These are phyloP conservation scores for Oxyteleia sp. DNA, from an alignment of 2,888 invertebrate species.

Conservation along the genomic window DNA sequence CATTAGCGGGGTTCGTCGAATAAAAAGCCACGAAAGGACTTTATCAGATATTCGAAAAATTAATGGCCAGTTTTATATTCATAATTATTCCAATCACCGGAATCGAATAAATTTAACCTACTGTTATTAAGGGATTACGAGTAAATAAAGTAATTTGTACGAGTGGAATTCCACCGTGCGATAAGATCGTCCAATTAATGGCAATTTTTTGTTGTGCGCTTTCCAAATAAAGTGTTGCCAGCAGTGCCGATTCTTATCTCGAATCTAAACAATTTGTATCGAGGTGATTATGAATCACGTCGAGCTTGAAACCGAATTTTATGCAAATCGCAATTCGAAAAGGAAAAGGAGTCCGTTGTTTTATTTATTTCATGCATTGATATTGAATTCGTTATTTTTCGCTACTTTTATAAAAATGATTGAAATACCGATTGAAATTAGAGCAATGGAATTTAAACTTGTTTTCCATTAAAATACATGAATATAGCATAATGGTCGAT, in stretches of 20 bases:
- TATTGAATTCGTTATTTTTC: too few species aligned
- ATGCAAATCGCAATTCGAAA: too few species aligned
- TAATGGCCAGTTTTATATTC: conserved; percentile 54
- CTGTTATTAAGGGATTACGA: conserved; percentile 30
- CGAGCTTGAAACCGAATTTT: conserved; percentile 37
- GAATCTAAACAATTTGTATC: conserved; percentile 59
- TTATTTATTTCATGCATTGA: too few species aligned
- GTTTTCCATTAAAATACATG: too few species aligned
- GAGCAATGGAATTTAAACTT: too few species aligned
- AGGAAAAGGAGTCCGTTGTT: too few species aligned
- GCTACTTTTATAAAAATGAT: too few species aligned
- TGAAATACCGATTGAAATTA: too few species aligned
- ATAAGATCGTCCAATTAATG: conserved; percentile 66
- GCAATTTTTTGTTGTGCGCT: conserved; percentile 38
- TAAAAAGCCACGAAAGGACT: conserved; percentile 16
- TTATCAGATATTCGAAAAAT: conserved; percentile 49
- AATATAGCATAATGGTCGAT: too few species aligned
- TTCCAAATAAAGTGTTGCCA: conserved; percentile 60
- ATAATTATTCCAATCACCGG: conserved; percentile 32
- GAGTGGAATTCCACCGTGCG: conserved; percentile 50
- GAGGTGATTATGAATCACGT: conserved; percentile 49
- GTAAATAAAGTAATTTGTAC: conserved; percentile 68
- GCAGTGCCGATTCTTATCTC: conserved; percentile 54
- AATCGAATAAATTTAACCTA: conserved; percentile 44
- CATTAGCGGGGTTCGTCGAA: conserved; percentile 6